Conservation (phyloP, 37 sponge, comb jelly and placozoan genomes). For the Halichondria panicea region DNA sequence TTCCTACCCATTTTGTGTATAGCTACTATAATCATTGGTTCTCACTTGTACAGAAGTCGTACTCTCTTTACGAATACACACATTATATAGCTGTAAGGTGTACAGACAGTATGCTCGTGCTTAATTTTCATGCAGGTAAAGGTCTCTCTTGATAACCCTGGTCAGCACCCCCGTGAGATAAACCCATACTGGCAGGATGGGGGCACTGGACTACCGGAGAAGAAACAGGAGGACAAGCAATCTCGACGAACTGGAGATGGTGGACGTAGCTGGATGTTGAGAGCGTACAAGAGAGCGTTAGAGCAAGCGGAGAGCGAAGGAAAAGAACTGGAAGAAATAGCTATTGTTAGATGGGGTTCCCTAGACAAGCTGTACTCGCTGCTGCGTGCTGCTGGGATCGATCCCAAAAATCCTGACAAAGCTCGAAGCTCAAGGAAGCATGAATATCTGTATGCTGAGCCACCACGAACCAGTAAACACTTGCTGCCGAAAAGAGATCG, state of each 20-base stretch:
- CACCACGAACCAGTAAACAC: too few species aligned
- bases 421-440: neutral
- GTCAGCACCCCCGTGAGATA: conserved; percentile 73
- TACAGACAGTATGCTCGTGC: neutral
- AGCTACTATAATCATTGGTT: neutral
- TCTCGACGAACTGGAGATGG: conserved; percentile 6
- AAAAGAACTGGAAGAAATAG: conserved; percentile 49
- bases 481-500: too few species aligned
- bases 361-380: conserved; percentile 53
- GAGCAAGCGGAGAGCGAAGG: conserved; percentile 56
- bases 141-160: conserved; percentile 46
- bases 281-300: conserved; percentile 72
- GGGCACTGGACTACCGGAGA: conserved; percentile 67
- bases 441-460: neutral
- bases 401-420: conserved; percentile 58
- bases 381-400: conserved; percentile 56
- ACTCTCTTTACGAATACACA: neutral
- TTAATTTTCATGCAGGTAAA: conserved; percentile 1
- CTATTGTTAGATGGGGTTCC: conserved; percentile 74
- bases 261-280: conserved; percentile 75
- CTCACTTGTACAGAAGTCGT: neutral
- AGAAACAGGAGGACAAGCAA: neutral
- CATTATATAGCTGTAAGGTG: neutral
- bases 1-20: neutral
- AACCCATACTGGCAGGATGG: conserved; percentile 90